phyloP scores from a whole-genome alignment of 2,888 invertebrate species.

The Callyntrura guangdongensis region DNA sequence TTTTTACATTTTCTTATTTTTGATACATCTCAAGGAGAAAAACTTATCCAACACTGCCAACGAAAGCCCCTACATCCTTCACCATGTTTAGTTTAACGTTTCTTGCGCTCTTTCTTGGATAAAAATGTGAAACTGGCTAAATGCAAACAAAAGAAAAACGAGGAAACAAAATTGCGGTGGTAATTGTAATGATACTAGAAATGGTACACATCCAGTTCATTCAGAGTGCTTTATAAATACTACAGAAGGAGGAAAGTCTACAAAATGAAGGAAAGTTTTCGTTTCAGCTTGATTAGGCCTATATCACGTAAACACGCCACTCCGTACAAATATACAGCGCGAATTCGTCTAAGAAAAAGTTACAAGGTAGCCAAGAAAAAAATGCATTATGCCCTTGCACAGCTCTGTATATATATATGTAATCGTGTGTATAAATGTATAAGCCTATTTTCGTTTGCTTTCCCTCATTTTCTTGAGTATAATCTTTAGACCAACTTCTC shows the following conservation, averaged over 20 bases:
- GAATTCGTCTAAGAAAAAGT: not conserved
- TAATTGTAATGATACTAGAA: constrained; percentile 56
- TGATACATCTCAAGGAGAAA: not conserved
- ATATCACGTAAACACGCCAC: constrained; percentile 13
- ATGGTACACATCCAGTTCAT: constrained; percentile 19
- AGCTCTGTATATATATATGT: too few relatives aligned
- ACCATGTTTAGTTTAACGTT: not conserved
- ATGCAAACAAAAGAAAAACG: constrained; percentile 17
- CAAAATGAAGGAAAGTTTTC: constrained; percentile 54
- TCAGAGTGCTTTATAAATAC: constrained; percentile 37
- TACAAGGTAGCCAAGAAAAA: not conserved
- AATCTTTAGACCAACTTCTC: constrained; percentile 58
- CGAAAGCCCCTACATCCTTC: not conserved
- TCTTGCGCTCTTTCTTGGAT: not conserved
- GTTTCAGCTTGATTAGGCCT: constrained; percentile 44
- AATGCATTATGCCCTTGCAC: too few relatives aligned
- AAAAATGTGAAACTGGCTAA: not conserved
- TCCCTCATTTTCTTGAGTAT: constrained; percentile 10
- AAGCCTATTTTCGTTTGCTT: too few relatives aligned
- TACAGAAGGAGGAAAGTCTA: constrained; percentile 12
- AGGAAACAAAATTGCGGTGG: constrained; percentile 57
- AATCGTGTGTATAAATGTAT: too few relatives aligned
- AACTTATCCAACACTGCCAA: not conserved
- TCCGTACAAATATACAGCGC: not conserved
- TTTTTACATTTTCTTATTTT: not conserved